Evolutionary conservation across 2,888 invertebrate genomes (phyloP).

Genomic region (Lepetodrilus schrolli): DNA sequence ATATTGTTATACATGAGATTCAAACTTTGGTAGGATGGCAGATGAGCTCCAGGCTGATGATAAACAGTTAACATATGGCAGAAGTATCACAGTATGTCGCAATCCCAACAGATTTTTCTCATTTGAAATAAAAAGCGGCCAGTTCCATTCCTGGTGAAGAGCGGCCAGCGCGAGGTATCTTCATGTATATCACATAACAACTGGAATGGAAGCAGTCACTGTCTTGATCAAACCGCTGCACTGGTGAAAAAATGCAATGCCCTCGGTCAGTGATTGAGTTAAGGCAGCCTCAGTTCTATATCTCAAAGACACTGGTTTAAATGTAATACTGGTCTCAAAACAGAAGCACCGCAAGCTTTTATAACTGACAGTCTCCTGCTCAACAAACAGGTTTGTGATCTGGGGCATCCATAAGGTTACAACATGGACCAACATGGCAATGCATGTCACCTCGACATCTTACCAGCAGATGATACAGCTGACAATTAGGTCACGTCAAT

Average conservation of each 20-base stretch:
- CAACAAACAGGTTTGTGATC: not conserved
- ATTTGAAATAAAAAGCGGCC: not conserved
- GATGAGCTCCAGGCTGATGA: too few species aligned
- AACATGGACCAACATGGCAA: not conserved
- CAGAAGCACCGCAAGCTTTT: constrained; percentile 16
- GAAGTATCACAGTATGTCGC: constrained; percentile 11
- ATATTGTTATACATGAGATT: too few species aligned
- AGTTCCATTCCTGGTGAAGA: not conserved
- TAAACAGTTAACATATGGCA: not conserved
- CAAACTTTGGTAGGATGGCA: too few species aligned
- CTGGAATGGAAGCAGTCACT: constrained; percentile 20
- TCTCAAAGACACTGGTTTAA: constrained; percentile 16
- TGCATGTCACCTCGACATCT: not conserved
- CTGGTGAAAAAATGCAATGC: not conserved
- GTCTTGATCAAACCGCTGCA: not conserved
- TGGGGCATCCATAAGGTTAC: constrained; percentile 1
- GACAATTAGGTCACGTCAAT: too few species aligned
- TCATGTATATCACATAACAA: constrained; percentile 7
- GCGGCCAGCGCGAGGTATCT: not conserved
- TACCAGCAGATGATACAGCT: not conserved
- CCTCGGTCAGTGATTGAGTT: not conserved
- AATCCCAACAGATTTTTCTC: constrained; percentile 17
- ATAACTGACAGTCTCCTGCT: not conserved
- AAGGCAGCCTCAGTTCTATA: constrained; percentile 12
- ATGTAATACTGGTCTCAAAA: constrained; percentile 23